Conservation (phyloP, 2,113 vertebrate species). For the Ivindomyrus marchei region DNA sequence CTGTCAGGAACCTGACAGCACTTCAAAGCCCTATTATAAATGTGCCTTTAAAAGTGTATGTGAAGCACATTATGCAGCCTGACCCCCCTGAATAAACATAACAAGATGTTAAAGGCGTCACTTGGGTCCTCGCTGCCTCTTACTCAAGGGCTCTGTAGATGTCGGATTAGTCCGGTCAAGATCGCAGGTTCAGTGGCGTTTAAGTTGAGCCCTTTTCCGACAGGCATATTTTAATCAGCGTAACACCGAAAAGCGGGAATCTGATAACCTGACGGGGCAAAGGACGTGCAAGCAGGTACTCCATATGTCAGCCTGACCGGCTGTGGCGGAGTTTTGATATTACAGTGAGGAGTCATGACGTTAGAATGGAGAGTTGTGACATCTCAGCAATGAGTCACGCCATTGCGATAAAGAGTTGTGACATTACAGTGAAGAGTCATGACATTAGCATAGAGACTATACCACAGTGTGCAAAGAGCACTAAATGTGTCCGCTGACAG, state of each 20-base stretch:
- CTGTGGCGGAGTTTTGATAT: background rate
- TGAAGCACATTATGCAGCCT: background rate
- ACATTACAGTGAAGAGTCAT: background rate
- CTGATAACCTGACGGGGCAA: background rate
- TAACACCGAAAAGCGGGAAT: background rate
- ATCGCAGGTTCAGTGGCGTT: background rate
- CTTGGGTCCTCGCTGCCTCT: background rate
- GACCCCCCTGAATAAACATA: background rate
- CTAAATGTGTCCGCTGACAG: background rate
- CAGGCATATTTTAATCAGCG: background rate
- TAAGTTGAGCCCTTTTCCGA: background rate
- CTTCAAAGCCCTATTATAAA: background rate
- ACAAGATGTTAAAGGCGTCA: background rate
- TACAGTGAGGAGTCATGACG: background rate
- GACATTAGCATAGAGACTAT: background rate
- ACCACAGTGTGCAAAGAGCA: background rate
- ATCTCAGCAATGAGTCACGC: background rate
- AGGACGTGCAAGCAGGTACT: background rate
- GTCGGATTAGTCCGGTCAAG: background rate
- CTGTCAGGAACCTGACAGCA: background rate
- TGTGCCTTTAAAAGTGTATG: background rate
- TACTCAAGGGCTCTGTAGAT: background rate
- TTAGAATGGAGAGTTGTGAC: background rate
- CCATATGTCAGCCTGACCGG: background rate
- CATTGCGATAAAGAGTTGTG: background rate